Percentiles rank a stretch among this genome's conserved stretches.
Conservation (phyloP, 2,888 invertebrate species). For the Mantis religiosa region DNA sequence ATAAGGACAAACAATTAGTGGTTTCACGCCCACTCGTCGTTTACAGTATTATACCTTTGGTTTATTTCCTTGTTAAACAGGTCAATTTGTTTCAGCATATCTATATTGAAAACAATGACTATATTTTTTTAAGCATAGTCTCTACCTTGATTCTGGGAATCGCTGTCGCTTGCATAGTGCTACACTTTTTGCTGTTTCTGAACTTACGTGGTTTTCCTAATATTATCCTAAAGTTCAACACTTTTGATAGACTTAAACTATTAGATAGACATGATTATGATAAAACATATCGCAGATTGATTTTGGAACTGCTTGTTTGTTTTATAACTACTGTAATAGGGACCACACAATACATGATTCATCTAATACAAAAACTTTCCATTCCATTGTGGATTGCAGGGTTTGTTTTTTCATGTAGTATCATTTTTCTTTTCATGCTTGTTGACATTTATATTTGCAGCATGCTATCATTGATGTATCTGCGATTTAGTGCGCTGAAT, state of each 20-base stretch:
- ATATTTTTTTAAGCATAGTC: no score
- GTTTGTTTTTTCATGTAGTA: no score
- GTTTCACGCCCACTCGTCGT: neutral
- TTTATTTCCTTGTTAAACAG: no score
- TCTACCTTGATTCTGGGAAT: neutral
- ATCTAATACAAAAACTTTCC: no score
- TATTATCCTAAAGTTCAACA: neutral
- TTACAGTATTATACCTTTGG: neutral
- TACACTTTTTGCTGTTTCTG: neutral
- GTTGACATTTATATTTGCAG: neutral
- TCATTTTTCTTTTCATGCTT: neutral
- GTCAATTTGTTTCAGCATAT: no score
- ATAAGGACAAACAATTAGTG: neutral
- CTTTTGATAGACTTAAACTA: neutral
- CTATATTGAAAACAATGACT: no score
- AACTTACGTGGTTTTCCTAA: neutral
- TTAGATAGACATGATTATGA: neutral
- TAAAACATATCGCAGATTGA: neutral
- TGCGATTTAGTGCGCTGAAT: neutral
- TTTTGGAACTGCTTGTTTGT: neutral
- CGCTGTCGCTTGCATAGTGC: neutral
- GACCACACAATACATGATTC: neutral
- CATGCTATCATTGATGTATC: neutral
- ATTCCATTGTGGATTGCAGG: no score
- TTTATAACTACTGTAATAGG: neutral